phyloP scores from a whole-genome alignment of 2,888 invertebrate species.

The Drosophila rellima region DNA sequence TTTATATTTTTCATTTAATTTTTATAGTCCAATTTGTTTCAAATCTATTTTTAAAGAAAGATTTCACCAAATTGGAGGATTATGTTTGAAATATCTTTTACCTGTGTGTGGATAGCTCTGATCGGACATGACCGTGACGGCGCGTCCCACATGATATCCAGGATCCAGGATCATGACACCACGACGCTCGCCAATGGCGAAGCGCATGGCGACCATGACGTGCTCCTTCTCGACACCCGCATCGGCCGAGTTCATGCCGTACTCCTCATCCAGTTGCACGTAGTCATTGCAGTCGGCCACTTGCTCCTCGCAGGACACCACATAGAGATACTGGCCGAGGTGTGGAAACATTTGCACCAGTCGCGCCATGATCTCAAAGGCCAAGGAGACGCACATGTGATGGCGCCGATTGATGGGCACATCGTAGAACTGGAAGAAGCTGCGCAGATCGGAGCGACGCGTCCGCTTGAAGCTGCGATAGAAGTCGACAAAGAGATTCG shows the following conservation, averaged over 20 bases:
- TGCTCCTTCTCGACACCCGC: slow-evolving; percentile 93
- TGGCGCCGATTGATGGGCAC: slow-evolving; percentile 92
- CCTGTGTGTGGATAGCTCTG: slow-evolving; percentile 93
- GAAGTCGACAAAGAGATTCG: slow-evolving; percentile 92
- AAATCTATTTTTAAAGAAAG: too few relatives aligned
- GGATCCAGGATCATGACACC: slow-evolving; percentile 95
- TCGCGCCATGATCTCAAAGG: slow-evolving; percentile 91
- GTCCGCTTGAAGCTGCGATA: slow-evolving; percentile 89
- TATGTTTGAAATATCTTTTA: slow-evolving; percentile 45
- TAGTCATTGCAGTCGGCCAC: slow-evolving; percentile 88
- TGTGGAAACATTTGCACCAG: slow-evolving; percentile 90
- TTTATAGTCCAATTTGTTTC: too few relatives aligned
- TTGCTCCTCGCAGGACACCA: slow-evolving; percentile 96
- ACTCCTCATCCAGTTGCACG: slow-evolving; percentile 87
- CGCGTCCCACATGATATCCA: slow-evolving; percentile 95
- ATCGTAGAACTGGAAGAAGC: slow-evolving; percentile 91
- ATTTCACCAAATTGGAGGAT: too few relatives aligned
- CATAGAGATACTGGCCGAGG: slow-evolving; percentile 89
- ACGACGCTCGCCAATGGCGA: slow-evolving; percentile 90
- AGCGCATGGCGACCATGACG: slow-evolving; percentile 92
- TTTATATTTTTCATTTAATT: too few relatives aligned
- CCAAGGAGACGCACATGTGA: slow-evolving; percentile 96
- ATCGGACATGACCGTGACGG: slow-evolving; percentile 95
- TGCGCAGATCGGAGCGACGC: slow-evolving; percentile 88
- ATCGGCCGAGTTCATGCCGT: slow-evolving; percentile 85